Conservation (phyloP, 2,113 vertebrate genomes). For the Thamnaconus septentrionalis region DNA sequence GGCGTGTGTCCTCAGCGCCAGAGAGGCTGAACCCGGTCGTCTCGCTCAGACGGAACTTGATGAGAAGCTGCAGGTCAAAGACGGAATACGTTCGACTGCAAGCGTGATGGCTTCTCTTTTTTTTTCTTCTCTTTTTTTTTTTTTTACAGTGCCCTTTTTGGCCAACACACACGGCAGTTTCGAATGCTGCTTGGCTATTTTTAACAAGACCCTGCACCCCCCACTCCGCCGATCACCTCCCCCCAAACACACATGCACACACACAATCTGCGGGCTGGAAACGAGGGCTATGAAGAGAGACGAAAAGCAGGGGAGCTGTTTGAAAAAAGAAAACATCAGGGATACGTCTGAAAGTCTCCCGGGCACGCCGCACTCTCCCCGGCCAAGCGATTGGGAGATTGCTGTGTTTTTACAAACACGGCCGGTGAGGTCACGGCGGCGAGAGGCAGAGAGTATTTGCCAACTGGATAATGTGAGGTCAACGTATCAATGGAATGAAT, state of each 20-base stretch:
- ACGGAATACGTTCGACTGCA: slow-evolving; percentile 46
- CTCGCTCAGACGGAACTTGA: slow-evolving; percentile 28
- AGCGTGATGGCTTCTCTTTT: slow-evolving; percentile 44
- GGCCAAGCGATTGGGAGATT: slow-evolving; percentile 48
- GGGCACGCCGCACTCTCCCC: slow-evolving; percentile 36
- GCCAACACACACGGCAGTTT: slow-evolving; percentile 14
- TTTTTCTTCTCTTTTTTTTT: slow-evolving; percentile 14
- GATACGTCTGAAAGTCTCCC: slow-evolving; percentile 52
- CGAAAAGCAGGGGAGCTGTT: slow-evolving; percentile 38
- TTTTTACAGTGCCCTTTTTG: slow-evolving; percentile 12
- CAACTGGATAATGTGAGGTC: slow-evolving; percentile 68
- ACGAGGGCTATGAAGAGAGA: slow-evolving; percentile 33
- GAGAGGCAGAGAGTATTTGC: slow-evolving; percentile 40
- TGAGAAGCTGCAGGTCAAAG: slow-evolving; percentile 45
- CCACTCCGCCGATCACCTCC: too few relatives aligned
- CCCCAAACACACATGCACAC: too few relatives aligned
- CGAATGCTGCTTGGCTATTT: slow-evolving; percentile 42
- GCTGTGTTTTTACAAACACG: slow-evolving; percentile 64
- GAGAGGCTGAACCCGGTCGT: slow-evolving; percentile 20
- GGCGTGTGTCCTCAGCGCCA: slow-evolving; percentile 25
- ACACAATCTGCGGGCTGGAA: slow-evolving; percentile 32
- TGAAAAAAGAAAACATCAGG: slow-evolving; percentile 61
- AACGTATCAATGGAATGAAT: slow-evolving; percentile 69
- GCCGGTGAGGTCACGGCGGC: slow-evolving; percentile 65
- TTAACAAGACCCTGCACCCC: slow-evolving; percentile 46